Evolutionary conservation across 2,113 vertebrate genomes (phyloP).

Genomic region (Diadophis punctatus): DNA sequence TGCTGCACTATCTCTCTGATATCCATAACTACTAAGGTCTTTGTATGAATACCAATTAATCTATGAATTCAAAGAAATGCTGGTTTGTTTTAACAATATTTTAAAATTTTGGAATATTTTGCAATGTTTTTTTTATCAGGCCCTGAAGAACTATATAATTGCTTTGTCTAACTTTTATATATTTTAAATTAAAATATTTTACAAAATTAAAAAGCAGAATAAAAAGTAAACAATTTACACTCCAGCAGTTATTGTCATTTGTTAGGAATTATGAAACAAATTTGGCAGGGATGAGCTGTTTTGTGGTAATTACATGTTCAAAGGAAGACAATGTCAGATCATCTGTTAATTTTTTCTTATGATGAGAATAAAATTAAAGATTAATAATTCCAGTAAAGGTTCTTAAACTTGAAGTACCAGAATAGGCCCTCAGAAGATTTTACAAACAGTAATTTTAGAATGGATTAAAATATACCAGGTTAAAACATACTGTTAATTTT

Average conservation of each 20-base stretch:
- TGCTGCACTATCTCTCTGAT: background rate
- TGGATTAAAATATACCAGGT: background rate
- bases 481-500: background rate
- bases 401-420: background rate
- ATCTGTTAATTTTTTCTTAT: background rate
- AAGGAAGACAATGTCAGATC: background rate
- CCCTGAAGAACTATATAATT: background rate
- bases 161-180: background rate
- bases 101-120: background rate
- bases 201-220: background rate
- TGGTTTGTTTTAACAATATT: background rate
- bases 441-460: background rate
- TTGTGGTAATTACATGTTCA: background rate
- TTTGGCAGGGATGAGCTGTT: background rate
- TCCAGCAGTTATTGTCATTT: background rate
- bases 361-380: background rate
- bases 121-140: background rate
- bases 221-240: background rate
- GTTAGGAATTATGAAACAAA: background rate
- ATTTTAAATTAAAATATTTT: background rate
- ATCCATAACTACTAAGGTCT: background rate
- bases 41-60: background rate
- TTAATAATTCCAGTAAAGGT: background rate
- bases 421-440: background rate
- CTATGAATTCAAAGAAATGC: background rate